Evolutionary conservation across 2,888 invertebrate species (phyloP), one percentile per base, ranked within the genome.

Genomic region (Ophonus ardosiacus): DNA sequence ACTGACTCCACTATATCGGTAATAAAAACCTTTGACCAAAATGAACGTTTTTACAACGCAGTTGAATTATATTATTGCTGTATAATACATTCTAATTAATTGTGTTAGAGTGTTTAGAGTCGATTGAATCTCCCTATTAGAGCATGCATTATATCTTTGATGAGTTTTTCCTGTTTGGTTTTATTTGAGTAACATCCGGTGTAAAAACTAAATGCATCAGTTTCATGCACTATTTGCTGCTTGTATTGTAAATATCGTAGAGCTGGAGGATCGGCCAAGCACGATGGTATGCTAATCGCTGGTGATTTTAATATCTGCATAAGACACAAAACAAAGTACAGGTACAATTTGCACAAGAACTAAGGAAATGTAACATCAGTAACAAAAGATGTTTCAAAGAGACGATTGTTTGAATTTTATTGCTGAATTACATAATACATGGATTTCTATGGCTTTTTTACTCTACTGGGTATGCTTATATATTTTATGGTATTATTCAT

Each of bases 221-320:
- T 84, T 84, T 84, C 78, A 84, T 78, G 84, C 84, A 63, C 84
- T 84, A 84, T 84, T 84, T 84, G 63, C 65, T 59, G 17, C 51
- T 38, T 18, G 18, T 57, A 21, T 57, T 59, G 31, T 80, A 63
- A 80, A 80, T 80, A 78, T n/a, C 10, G 17, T 76, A n/a, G 13
- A 38, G 68, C 17, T 74, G 43, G 18, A 43, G 71, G 40, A 43
- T 74, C 71, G 71, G 10, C 71, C 21, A 74, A 68, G 40, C 71
- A 74, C 71, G 71, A 74, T 74, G 71, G 43, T 74, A 74, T 74
- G 71, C 43, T 74, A 74, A 74, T 74, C 40, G 71, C 40, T 15
- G 71, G 71, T 43, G 71, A 74, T 43, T 74, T 74, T 18, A 74
- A 74, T 74, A 17, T 43, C 18, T 18, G 71, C 40, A 10, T 43